Percentiles rank a stretch among this genome's conserved stretches.
Evolutionary conservation across 2,113 vertebrate genomes (phyloP).

Genomic region (Pachypanchax playfairii): DNA sequence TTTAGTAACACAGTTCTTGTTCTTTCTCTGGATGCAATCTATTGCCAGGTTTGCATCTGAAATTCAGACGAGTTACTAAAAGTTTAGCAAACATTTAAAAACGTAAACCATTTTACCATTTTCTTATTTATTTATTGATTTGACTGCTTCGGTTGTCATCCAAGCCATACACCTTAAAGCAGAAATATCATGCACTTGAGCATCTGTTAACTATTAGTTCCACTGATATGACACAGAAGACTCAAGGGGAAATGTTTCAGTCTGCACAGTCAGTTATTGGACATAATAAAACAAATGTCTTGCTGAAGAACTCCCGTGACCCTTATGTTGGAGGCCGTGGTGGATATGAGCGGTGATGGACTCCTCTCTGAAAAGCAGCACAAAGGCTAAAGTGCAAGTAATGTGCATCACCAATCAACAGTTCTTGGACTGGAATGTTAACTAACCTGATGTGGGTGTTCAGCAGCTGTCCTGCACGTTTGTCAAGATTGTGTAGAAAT

Average conservation of each 20-base stretch:
- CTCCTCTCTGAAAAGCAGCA: conserved; percentile 35
- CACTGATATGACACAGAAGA: conserved; percentile 50
- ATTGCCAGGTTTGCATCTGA: conserved; percentile 75
- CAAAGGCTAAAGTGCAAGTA: conserved; percentile 33
- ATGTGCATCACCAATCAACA: conserved; percentile 38
- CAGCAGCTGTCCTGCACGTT: conserved; percentile 36
- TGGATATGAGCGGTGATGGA: conserved; percentile 55
- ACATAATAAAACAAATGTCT: conserved; percentile 71
- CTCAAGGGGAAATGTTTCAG: conserved; percentile 65
- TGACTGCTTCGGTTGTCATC: conserved; percentile 28
- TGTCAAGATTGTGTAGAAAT: neutral
- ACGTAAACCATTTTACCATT: conserved; percentile 61
- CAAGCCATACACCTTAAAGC: conserved; percentile 22
- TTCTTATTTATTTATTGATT: conserved; percentile 47
- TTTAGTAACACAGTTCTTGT: conserved; percentile 18
- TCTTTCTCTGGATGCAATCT: neutral
- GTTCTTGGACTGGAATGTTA: conserved; percentile 13
- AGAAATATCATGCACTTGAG: conserved; percentile 30
- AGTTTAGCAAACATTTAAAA: conserved; percentile 67
- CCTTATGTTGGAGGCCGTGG: conserved; percentile 38
- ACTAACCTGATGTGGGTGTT: conserved; percentile 17
- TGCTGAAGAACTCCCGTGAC: conserved; percentile 59
- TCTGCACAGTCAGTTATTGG: conserved; percentile 68
- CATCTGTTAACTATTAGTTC: conserved; percentile 65
- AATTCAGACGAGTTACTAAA: conserved; percentile 60